Conservation (phyloP, 2,797 vertebrate species). For the Pseudopleuronectes americanus region DNA sequence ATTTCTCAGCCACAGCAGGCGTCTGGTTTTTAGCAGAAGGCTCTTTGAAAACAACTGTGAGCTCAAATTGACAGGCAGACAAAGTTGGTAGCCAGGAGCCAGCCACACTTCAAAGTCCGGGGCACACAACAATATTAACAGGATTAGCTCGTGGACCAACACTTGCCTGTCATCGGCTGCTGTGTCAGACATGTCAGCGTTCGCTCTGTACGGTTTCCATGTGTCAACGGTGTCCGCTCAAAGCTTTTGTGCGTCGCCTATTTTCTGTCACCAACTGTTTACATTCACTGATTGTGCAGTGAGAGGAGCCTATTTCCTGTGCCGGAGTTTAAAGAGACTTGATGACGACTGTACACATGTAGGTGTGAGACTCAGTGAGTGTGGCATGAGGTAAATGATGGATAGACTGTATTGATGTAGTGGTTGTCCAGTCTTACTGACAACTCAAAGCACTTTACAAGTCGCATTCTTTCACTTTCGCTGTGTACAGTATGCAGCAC, state of each 20-base stretch:
- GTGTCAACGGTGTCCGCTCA: slow-evolving; percentile 45
- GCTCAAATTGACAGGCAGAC: neutral
- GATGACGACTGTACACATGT: slow-evolving; percentile 14
- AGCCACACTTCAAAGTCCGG: slow-evolving; percentile 1
- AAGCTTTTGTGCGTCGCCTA: slow-evolving; percentile 43
- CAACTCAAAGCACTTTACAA: too few species aligned
- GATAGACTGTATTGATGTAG: too few species aligned
- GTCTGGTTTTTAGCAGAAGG: neutral
- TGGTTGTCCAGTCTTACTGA: too few species aligned
- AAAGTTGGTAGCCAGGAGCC: neutral
- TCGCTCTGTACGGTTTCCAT: slow-evolving; percentile 29
- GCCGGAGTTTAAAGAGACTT: slow-evolving; percentile 26
- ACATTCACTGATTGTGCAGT: slow-evolving; percentile 25
- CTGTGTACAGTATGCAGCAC: too few species aligned
- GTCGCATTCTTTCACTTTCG: too few species aligned
- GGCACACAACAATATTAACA: slow-evolving; percentile 15
- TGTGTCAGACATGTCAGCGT: slow-evolving; percentile 51
- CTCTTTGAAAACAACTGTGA: neutral
- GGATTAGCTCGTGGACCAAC: slow-evolving; percentile 16
- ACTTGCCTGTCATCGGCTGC: slow-evolving; percentile 49
- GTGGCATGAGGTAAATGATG: too few species aligned
- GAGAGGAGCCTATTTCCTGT: slow-evolving; percentile 27
- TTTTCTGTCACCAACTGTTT: slow-evolving; percentile 38
- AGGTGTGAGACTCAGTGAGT: slow-evolving; percentile 24
- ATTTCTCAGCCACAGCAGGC: neutral